Percentiles rank a stretch among this genome's conserved stretches.
phyloP scores from a whole-genome alignment of 2,797 vertebrate species.

The Chiloscyllium punctatum region DNA sequence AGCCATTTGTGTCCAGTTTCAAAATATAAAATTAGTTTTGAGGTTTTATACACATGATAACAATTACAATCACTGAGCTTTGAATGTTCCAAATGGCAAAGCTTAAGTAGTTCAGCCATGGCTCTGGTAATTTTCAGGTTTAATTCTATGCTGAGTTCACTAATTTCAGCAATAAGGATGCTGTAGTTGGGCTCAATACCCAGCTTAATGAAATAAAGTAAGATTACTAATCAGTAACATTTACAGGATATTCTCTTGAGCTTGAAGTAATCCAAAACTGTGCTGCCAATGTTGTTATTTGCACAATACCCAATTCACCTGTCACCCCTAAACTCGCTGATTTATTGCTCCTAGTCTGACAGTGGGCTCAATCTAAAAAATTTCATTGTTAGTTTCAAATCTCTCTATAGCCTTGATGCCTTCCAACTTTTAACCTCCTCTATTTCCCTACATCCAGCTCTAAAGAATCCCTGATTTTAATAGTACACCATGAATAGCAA shows the following conservation, averaged over 20 bases:
- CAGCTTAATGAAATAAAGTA: neutral
- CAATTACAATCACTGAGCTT: neutral
- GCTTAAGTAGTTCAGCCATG: neutral
- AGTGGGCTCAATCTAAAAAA: neutral
- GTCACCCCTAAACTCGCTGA: neutral
- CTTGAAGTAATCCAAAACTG: neutral
- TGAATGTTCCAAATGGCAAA: neutral
- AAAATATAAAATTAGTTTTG: too few relatives aligned
- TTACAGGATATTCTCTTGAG: neutral
- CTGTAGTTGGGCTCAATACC: neutral
- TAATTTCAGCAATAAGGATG: neutral
- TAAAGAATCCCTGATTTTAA: neutral
- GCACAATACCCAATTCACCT: too few relatives aligned
- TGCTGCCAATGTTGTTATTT: neutral
- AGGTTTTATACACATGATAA: neutral
- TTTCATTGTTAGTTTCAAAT: neutral
- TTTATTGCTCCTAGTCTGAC: neutral
- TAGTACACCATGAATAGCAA: too few relatives aligned
- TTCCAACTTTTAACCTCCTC: neutral
- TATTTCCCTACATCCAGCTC: too few relatives aligned
- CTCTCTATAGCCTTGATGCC: neutral
- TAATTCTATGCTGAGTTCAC: neutral
- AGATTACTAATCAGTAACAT: neutral
- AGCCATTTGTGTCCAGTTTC: too few relatives aligned
- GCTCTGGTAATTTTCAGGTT: neutral